These are phyloP conservation scores for Parasteatoda lunata DNA, from an alignment of 2,888 invertebrate genomes.

Conservation along the genomic window DNA sequence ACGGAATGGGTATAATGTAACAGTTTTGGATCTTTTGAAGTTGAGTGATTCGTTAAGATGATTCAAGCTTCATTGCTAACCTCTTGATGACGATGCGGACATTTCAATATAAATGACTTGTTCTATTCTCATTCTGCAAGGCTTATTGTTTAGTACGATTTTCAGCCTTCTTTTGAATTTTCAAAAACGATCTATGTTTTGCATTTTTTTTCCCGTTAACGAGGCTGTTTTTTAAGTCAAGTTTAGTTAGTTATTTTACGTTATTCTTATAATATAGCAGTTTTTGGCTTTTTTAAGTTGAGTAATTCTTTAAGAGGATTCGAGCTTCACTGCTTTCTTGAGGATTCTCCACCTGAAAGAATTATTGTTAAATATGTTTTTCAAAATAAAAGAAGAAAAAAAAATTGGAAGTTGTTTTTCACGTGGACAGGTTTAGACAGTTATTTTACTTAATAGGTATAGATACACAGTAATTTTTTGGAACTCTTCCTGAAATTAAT, in stretches of 20 bases:
- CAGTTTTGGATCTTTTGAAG: conserved; percentile 1
- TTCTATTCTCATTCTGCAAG: conserved; percentile 7
- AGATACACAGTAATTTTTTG: not conserved
- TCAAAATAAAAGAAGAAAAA: not conserved
- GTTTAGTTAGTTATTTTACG: too few species aligned
- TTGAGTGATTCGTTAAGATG: conserved; percentile 21
- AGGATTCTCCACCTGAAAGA: too few species aligned
- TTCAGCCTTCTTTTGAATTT: not conserved
- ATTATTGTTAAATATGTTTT: too few species aligned
- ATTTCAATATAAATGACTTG: conserved; percentile 16
- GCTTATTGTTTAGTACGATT: conserved; percentile 6
- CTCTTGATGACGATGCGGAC: conserved; percentile 19
- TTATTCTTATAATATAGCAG: not conserved
- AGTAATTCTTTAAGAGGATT: conserved; percentile 21
- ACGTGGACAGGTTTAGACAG: not conserved
- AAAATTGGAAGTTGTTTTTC: not conserved
- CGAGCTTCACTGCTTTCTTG: conserved; percentile 10
- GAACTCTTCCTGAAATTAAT: not conserved
- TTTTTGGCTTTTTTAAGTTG: conserved; percentile 16
- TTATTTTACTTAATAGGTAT: not conserved
- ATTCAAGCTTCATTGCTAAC: conserved; percentile 19
- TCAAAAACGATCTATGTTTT: conserved; percentile 32
- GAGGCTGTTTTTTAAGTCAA: too few species aligned
- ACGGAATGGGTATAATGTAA: not conserved
- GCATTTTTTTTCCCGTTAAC: too few species aligned